phyloP scores from a whole-genome alignment of 1,140 invertebrate genomes.

The Zaprionus gabonicus region DNA sequence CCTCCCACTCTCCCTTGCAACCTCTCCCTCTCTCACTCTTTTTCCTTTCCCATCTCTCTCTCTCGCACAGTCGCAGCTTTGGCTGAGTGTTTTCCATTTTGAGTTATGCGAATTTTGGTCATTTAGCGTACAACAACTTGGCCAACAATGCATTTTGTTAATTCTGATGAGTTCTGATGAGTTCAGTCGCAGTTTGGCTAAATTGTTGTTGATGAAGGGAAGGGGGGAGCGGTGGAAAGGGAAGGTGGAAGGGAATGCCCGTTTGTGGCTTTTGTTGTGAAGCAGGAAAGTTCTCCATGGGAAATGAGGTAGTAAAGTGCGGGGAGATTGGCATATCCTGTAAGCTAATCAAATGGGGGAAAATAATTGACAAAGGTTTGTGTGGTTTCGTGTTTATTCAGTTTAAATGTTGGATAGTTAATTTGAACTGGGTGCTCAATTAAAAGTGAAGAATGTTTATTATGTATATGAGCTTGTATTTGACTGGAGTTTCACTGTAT shows the following conservation, averaged over 20 bases:
- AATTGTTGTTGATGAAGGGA: neutral
- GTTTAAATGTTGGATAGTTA: neutral
- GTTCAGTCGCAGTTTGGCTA: slow-evolving; percentile 36
- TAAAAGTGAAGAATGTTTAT: no score
- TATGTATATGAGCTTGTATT: no score
- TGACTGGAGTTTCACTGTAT: no score
- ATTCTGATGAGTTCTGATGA: slow-evolving; percentile 20
- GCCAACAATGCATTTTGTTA: slow-evolving; percentile 70
- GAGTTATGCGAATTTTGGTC: slow-evolving; percentile 73
- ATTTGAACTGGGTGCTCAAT: neutral
- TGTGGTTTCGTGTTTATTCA: neutral
- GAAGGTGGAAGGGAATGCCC: neutral
- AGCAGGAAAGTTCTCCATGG: neutral
- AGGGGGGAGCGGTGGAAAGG: slow-evolving; percentile 3
- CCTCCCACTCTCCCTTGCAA: neutral
- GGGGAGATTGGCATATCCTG: neutral
- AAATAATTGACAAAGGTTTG: neutral
- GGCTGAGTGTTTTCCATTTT: slow-evolving; percentile 48
- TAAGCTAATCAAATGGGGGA: neutral
- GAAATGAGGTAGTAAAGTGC: neutral
- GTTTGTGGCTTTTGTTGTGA: neutral
- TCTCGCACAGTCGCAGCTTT: slow-evolving; percentile 43
- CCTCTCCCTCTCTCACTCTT: neutral
- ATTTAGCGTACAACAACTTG: slow-evolving; percentile 57
- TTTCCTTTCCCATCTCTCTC: neutral